Percentiles rank a stretch among this genome's conserved stretches.
Conservation (phyloP, 2,797 vertebrate genomes). For the Fratercula arctica region DNA sequence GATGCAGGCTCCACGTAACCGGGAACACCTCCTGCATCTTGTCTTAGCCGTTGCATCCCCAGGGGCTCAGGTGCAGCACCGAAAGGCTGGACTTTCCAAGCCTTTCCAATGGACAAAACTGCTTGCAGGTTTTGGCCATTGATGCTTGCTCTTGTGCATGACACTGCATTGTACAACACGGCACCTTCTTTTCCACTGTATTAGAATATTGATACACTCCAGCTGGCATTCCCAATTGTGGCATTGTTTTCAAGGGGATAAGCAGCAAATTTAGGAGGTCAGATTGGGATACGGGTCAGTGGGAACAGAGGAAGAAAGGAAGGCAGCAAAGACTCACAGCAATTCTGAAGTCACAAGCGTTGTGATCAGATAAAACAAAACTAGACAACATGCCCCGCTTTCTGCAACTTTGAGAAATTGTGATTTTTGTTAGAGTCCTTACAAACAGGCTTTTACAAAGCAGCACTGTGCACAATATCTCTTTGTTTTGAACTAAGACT, state of each 20-base stretch:
- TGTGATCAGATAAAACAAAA: neutral
- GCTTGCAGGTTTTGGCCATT: neutral
- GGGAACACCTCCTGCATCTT: neutral
- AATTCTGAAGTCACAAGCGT: neutral
- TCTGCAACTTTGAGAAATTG: neutral
- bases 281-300: neutral
- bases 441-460: neutral
- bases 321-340: neutral
- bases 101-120: too few relatives aligned
- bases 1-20: neutral
- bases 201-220: neutral
- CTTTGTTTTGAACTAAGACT: neutral
- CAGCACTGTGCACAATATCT: neutral
- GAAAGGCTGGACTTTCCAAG: neutral
- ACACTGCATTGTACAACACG: fast-evolving
- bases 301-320: neutral
- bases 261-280: neutral
- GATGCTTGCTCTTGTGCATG: neutral
- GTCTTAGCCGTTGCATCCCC: neutral
- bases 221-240: neutral
- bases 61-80: neutral
- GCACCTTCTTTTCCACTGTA: neutral
- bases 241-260: neutral
- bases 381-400: neutral
- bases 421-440: neutral